These are phyloP conservation scores for Atlantisia rogersi DNA, from an alignment of 2,113 vertebrate genomes.

Conservation along the genomic window DNA sequence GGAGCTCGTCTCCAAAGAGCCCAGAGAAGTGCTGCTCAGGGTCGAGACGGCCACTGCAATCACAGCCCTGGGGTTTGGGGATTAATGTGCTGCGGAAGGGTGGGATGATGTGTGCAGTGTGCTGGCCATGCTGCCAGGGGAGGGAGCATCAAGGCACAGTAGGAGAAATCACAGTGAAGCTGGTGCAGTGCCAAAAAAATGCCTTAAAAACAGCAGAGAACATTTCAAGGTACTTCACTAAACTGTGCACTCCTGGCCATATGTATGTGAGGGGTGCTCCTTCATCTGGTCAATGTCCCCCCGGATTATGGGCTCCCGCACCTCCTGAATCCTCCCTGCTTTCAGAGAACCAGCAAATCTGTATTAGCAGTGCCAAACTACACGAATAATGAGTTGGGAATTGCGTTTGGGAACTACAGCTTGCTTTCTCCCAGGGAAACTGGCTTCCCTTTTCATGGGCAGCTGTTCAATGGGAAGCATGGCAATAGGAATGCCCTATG, in stretches of 20 bases:
- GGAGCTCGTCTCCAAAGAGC: accelerated
- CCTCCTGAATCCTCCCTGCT: neutral
- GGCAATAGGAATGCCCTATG: neutral
- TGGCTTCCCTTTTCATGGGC: neutral
- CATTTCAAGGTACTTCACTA: neutral
- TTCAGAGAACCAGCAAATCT: neutral
- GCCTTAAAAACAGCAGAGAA: neutral
- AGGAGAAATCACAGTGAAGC: neutral
- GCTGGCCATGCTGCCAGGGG: neutral
- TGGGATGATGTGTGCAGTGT: neutral
- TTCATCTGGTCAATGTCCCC: neutral
- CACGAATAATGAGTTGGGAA: neutral
- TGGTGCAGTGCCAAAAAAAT: accelerated
- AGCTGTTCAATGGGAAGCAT: neutral
- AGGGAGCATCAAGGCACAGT: neutral
- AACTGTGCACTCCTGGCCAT: neutral
- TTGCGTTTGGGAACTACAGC: neutral
- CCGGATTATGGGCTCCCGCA: neutral
- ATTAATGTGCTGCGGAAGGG: accelerated
- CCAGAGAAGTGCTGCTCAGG: neutral
- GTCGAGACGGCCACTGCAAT: neutral
- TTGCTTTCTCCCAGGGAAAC: neutral
- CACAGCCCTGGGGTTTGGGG: accelerated
- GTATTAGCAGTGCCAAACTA: neutral
- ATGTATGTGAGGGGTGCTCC: neutral